Evolutionary conservation across 2,113 vertebrate species (phyloP).

Genomic region (Progne subis): DNA sequence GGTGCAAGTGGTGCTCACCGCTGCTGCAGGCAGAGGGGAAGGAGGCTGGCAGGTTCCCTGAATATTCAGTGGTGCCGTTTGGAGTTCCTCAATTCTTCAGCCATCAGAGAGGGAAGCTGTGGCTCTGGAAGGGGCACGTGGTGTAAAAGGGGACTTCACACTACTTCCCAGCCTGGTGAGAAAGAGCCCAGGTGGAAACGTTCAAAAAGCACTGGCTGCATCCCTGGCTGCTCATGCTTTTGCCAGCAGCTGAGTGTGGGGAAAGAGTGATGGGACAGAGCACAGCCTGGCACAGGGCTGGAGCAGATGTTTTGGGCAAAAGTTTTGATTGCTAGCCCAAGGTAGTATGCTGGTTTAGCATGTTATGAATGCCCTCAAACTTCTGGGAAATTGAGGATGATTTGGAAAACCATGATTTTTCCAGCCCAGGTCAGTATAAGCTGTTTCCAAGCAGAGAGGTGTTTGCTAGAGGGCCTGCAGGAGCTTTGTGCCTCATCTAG

Average conservation of each 20-base stretch:
- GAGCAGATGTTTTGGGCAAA: neutral
- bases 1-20: neutral
- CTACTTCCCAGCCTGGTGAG: conserved; percentile 8
- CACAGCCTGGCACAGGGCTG: neutral
- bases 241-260: rapidly evolving
- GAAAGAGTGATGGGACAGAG: neutral
- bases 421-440: neutral
- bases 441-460: neutral
- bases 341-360: neutral
- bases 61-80: conserved; percentile 25
- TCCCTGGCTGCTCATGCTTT: neutral
- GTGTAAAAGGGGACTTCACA: conserved; percentile 60
- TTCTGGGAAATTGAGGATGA: neutral
- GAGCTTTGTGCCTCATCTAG: rapidly evolving
- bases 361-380: neutral
- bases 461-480: neutral
- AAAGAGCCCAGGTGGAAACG: conserved; percentile 12
- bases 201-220: neutral
- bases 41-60: conserved; percentile 63
- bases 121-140: conserved; percentile 62
- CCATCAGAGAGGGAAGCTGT: conserved; percentile 64
- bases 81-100: conserved; percentile 68
- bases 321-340: neutral
- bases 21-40: conserved; percentile 41
- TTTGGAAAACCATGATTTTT: neutral